Evolutionary conservation across 2,113 vertebrate species (phyloP), one percentile per base, ranked within the genome.

Genomic region (Hydropotes inermis): DNA sequence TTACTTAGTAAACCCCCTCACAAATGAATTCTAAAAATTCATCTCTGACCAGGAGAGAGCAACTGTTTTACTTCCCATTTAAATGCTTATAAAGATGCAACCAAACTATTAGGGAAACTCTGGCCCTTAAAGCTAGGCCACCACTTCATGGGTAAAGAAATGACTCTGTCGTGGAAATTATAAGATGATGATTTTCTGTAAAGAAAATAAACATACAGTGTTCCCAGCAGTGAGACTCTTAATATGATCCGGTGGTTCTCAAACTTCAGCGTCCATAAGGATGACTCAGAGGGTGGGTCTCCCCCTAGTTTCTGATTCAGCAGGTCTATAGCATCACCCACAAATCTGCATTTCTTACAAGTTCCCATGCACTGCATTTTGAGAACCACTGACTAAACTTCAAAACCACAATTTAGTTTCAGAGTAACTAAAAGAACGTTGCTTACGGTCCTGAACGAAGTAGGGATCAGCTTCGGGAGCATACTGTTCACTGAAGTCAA

Each of bases 391-490:
- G 55, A 81, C 79, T 58, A 93, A 97, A 25, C 84, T 95, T 90
- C 33, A 96, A 70, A 97, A 76, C 33, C 70, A 88, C 61, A 79
- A 47, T 67, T 97, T 93, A 95, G 70, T 92, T 97, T 95, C 64
- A 82, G 47, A 82, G 57, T 74, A 95, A 98, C 6, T 43, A 54
- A 84, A 79, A 61, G 4, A 61, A 2, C 21, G 54, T 87, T 76
- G 64, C 99, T 99, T 99, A 99, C 99, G 98, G 92, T 99, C 99
- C 97, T 99, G 99, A 21, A 99, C 98, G 43, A 99, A 99, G 90
- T 99, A 99, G 64, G 99, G 99, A 39, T 99, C 98, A 0, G 95
- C 94, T 94, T 98, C 98, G 36, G 98, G 98, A 74, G 99, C 98
- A 55, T 99, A 99, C 84, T 99, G 99, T 33, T 99, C 98, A 25